A percentile compares a stretch with the other conserved stretches of the same genome.
Evolutionary conservation across 2,113 vertebrate genomes (phyloP).

Genomic region (Gasterosteus nipponicus): DNA sequence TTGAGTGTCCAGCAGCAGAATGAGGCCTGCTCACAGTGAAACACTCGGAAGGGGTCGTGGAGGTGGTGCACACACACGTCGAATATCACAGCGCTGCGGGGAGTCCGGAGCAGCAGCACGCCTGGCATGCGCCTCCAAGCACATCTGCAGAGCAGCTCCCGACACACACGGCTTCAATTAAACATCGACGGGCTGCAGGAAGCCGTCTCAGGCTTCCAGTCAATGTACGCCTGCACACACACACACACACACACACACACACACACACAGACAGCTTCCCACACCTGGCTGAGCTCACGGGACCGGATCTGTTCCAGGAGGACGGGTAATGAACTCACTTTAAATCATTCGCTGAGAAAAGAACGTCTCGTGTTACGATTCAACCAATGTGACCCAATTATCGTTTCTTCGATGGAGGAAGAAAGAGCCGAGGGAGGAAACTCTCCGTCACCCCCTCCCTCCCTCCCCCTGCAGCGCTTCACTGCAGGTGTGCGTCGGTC

Average conservation of each 20-base stretch:
- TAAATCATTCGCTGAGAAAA: not conserved
- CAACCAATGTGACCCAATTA: constrained; percentile 19
- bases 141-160: constrained; percentile 63
- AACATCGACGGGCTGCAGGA: constrained; percentile 71
- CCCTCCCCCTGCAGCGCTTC: constrained; percentile 11
- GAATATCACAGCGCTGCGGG: constrained; percentile 28
- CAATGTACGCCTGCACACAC: constrained; percentile 57
- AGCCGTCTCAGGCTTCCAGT: constrained; percentile 65
- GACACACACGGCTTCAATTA: constrained; percentile 71
- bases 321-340: not conserved
- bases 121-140: constrained; percentile 41
- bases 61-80: constrained; percentile 30
- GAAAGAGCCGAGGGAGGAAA: constrained; percentile 18
- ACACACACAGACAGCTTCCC: constrained; percentile 18
- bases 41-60: not conserved
- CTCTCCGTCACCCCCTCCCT: constrained; percentile 3
- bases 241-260: constrained; percentile 18
- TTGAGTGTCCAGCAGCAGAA: constrained; percentile 13
- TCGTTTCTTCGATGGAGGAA: not conserved
- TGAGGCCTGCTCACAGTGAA: constrained; percentile 6
- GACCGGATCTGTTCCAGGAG: constrained; percentile 20
- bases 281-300: constrained; percentile 34
- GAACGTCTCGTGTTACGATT: not conserved
- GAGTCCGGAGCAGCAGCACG: constrained; percentile 17
- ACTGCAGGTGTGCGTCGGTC: constrained; percentile 35